Conservation (phyloP, 2,888 invertebrate genomes). For the Petrolisthes manimaculis region DNA sequence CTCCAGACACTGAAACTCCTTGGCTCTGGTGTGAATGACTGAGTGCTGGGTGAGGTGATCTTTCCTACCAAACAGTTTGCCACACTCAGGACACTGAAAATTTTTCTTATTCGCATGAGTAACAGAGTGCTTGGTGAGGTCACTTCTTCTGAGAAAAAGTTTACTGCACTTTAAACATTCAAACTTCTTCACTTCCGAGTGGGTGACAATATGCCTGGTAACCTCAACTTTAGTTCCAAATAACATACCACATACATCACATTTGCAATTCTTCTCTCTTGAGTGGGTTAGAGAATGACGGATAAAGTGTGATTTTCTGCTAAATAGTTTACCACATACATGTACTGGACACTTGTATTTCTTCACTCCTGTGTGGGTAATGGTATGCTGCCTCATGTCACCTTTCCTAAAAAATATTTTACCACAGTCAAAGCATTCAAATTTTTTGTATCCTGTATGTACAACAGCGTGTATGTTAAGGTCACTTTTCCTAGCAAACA, state of each 20-base stretch:
- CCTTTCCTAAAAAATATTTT: neutral
- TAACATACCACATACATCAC: neutral
- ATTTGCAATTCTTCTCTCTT: neutral
- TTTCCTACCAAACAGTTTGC: neutral
- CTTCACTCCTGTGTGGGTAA: neutral
- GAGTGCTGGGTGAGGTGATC: neutral
- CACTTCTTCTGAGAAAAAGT: neutral
- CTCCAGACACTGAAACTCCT: neutral
- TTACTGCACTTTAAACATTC: neutral
- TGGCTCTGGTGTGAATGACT: neutral
- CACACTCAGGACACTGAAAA: neutral
- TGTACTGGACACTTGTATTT: neutral
- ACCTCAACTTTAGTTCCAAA: neutral
- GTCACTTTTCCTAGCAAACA: conserved; percentile 18
- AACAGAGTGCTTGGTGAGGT: neutral
- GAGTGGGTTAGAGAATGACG: neutral
- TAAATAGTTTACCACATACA: neutral
- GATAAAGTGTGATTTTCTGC: neutral
- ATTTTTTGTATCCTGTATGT: neutral
- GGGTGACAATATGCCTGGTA: neutral
- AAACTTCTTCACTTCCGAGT: conserved; percentile 7
- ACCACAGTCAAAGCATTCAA: neutral
- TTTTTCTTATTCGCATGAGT: neutral
- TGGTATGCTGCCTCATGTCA: neutral
- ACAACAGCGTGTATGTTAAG: neutral